These are phyloP conservation scores for Adoxophyes honmai DNA, from an alignment of 1,140 invertebrate genomes.

Conservation along the genomic window DNA sequence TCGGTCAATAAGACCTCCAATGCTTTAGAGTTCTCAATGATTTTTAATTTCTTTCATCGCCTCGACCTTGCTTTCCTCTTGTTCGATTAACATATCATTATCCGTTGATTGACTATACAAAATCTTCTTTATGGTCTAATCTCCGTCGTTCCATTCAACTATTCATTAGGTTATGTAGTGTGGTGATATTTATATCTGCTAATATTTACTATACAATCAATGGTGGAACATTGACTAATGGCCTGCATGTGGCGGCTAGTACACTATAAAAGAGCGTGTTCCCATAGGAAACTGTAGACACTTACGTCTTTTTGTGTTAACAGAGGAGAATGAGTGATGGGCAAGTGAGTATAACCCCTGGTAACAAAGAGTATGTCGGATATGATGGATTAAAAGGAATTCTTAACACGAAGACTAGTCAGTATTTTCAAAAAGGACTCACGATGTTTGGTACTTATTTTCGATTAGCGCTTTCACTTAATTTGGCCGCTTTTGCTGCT, in stretches of 20 bases:
- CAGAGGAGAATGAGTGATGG: too few species aligned
- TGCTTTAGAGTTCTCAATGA: neutral
- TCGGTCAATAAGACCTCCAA: too few species aligned
- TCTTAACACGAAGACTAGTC: neutral
- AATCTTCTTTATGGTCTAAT: neutral
- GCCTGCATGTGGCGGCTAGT: neutral
- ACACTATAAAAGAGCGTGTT: too few species aligned
- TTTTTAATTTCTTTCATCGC: neutral
- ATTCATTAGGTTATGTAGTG: too few species aligned
- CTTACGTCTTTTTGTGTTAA: too few species aligned
- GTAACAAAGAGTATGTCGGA: neutral
- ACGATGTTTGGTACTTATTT: too few species aligned
- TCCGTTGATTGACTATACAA: neutral
- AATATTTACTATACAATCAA: conserved; percentile 15
- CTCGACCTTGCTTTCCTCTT: conserved; percentile 8
- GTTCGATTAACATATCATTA: neutral
- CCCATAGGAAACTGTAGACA: too few species aligned
- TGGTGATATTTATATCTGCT: neutral
- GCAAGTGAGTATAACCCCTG: neutral
- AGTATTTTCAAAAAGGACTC: too few species aligned
- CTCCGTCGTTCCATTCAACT: too few species aligned
- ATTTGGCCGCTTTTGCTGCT: too few species aligned
- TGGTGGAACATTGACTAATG: conserved; percentile 22
- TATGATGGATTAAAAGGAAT: conserved; percentile 3
- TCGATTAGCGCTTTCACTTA: too few species aligned